Evolutionary conservation across 2,113 vertebrate genomes (phyloP).

Genomic region (Benitochromis conjunctus): DNA sequence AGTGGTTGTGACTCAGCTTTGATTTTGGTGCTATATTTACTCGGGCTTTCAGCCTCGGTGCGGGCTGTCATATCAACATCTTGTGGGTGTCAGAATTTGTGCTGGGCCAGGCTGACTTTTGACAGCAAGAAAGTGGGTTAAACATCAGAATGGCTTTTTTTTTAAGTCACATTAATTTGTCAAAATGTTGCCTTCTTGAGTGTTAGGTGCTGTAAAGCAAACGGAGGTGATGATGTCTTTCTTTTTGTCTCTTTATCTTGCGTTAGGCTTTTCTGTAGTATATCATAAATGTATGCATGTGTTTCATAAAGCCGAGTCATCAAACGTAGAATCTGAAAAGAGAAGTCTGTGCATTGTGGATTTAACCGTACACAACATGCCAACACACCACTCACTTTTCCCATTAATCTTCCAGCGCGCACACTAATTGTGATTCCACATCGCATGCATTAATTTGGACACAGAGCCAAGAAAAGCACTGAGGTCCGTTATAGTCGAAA

Average conservation of each 20-base stretch:
- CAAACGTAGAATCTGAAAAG: background rate
- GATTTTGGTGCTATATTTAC: slow-evolving; percentile 52
- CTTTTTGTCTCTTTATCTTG: background rate
- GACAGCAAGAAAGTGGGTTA: slow-evolving; percentile 35
- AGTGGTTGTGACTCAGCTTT: slow-evolving; percentile 22
- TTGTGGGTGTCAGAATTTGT: slow-evolving; percentile 3
- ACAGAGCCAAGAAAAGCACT: background rate
- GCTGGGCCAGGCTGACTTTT: background rate
- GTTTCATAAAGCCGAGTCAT: background rate
- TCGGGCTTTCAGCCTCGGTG: background rate
- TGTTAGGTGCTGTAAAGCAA: background rate
- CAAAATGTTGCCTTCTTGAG: background rate
- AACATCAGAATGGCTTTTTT: background rate
- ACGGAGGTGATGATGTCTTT: background rate
- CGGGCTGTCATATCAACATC: slow-evolving; percentile 34
- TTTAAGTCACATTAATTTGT: background rate
- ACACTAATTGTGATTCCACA: slow-evolving; percentile 6
- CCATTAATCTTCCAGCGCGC: background rate
- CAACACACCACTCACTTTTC: background rate
- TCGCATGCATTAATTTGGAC: background rate
- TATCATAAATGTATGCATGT: background rate
- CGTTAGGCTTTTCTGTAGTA: background rate
- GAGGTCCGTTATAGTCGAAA: background rate
- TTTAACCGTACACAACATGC: background rate
- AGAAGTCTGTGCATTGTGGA: background rate